These are phyloP conservation scores for Drosophila seguyi DNA, from an alignment of 1,140 invertebrate genomes.

Conservation along the genomic window DNA sequence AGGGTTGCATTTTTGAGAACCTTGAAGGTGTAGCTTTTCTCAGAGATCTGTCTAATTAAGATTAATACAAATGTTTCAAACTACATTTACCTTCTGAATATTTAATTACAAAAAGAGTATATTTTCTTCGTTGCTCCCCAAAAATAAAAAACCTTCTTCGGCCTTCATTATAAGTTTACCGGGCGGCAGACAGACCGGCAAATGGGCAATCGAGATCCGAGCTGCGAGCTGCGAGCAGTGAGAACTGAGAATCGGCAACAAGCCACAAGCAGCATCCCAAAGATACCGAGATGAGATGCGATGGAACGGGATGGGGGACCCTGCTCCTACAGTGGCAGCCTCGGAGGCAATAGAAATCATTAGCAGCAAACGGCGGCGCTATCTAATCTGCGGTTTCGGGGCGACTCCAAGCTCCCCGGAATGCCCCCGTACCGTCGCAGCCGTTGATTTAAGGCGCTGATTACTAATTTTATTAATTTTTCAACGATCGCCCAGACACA, in stretches of 20 bases:
- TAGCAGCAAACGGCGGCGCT: slow-evolving; percentile 71
- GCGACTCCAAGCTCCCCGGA: neutral
- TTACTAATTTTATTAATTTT: slow-evolving; percentile 84
- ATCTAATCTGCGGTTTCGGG: slow-evolving; percentile 76
- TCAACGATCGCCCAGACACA: slow-evolving; percentile 61
- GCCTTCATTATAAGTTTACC: slow-evolving; percentile 63
- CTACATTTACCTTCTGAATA: too few relatives aligned
- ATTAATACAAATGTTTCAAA: too few relatives aligned
- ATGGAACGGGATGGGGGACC: slow-evolving; percentile 7
- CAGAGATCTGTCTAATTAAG: too few relatives aligned
- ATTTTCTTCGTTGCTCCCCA: neutral
- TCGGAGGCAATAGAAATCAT: slow-evolving; percentile 77
- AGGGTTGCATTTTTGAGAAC: too few relatives aligned
- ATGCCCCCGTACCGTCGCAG: neutral
- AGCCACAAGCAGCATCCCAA: slow-evolving; percentile 19
- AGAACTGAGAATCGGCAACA: slow-evolving; percentile 46
- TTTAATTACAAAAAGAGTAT: slow-evolving; percentile 16
- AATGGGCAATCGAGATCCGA: slow-evolving; percentile 42
- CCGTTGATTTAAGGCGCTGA: slow-evolving; percentile 81
- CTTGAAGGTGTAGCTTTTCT: too few relatives aligned
- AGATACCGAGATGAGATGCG: slow-evolving; percentile 5
- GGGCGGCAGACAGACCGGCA: slow-evolving; percentile 56
- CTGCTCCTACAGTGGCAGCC: slow-evolving; percentile 51
- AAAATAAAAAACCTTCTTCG: neutral
- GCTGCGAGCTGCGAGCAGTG: slow-evolving; percentile 5